These are phyloP conservation scores for Halyomorpha halys DNA, from an alignment of 1,140 invertebrate genomes.

Conservation along the genomic window DNA sequence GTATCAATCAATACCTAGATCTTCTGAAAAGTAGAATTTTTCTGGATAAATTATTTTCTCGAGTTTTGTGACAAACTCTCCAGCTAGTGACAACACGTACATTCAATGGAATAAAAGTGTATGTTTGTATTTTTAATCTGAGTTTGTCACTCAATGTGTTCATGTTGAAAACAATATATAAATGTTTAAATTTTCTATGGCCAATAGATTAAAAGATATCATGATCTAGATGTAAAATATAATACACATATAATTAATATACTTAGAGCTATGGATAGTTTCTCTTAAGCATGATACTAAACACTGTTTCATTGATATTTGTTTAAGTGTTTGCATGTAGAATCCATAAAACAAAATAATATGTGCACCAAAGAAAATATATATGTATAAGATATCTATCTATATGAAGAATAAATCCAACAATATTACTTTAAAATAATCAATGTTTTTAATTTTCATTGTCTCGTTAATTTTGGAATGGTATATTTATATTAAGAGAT, in stretches of 20 bases:
- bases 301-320: conserved; percentile 19
- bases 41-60: not conserved
- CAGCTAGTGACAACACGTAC: not conserved
- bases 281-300: conserved; percentile 10
- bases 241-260: conserved; percentile 4
- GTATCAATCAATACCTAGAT: not conserved
- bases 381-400: not conserved
- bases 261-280: conserved; percentile 7
- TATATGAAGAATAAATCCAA: too few relatives aligned
- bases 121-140: conserved; percentile 2
- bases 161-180: not conserved
- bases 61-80: not conserved
- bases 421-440: too few relatives aligned
- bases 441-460: too few relatives aligned
- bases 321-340: conserved; percentile 19
- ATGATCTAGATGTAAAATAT: not conserved
- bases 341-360: not conserved
- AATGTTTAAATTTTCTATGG: conserved; percentile 5
- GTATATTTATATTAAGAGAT: too few relatives aligned
- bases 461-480: too few relatives aligned
- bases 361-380: not conserved
- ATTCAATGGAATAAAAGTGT: too few relatives aligned
- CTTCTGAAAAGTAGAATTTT: not conserved
- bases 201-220: not conserved
- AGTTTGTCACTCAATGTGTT: conserved; percentile 10